Evolutionary conservation across 2,113 vertebrate genomes (phyloP).

Genomic region (Etheostoma spectabile): DNA sequence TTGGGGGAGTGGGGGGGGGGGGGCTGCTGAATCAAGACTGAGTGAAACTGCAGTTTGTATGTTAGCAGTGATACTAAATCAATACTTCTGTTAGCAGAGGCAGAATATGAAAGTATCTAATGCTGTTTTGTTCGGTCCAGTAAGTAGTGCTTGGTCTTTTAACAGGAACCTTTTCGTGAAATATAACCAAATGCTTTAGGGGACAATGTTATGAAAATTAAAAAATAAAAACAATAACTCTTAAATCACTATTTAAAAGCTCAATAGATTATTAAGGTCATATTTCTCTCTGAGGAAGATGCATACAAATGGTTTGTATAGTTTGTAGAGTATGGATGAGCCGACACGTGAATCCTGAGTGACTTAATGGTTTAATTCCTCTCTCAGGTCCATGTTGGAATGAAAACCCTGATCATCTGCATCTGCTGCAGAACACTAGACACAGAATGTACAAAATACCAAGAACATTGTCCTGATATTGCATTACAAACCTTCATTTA

Average conservation of each 20-base stretch:
- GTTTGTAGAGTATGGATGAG: not conserved
- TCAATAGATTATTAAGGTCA: not conserved
- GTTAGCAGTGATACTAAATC: not conserved
- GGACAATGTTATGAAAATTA: not conserved
- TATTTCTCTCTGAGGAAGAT: not conserved
- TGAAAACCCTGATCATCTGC: not conserved
- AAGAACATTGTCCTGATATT: not conserved
- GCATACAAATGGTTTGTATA: not conserved
- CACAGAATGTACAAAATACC: not conserved
- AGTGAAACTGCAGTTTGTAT: not conserved
- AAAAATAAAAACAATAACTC: not conserved
- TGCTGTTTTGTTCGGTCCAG: not conserved
- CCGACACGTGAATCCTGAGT: not conserved
- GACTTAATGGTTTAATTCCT: not conserved
- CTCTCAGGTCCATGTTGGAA: not conserved
- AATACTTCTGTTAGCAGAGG: not conserved
- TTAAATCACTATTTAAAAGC: not conserved
- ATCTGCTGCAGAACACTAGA: not conserved
- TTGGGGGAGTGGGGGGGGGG: no score
- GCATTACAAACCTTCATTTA: not conserved
- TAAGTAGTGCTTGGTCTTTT: not conserved
- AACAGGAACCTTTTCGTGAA: not conserved
- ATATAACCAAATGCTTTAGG: not conserved
- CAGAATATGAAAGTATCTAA: not conserved
- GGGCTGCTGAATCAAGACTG: constrained; percentile 20